Base-by-base conservation (phyloP, 1,140 invertebrate genomes). In the Spodoptera frugiperda region DNA sequence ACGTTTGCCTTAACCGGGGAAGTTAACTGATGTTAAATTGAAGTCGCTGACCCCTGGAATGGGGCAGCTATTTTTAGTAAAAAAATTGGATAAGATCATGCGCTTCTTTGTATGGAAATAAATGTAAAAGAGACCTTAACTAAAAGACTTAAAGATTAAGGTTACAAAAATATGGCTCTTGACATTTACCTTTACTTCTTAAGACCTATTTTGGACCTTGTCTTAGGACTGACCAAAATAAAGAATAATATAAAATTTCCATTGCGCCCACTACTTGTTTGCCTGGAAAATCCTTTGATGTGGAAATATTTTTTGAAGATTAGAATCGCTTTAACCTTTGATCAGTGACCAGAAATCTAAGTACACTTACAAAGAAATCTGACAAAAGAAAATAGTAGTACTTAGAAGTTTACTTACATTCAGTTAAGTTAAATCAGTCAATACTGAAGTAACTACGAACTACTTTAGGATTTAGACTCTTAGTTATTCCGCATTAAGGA, bases 1-100 rank as follows among this genome's bases (percentile, higher is more conserved):
- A 30, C 48, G 19, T 44, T 68, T 17, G 30, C 12, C 57, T 61
- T 61, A 0, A 68, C 61, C 17, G 44, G 17, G 46, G 3, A 63
- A 63, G 54, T 25, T 55, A 55, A 55, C 54, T 21, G 25, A 15
- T 63, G 48, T 53, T 68, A 53, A 68, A 44, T 61, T 9, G 57
- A 61, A 10, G n/a, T 39, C 39, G 30, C 17, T 25, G 44, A 48
- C 61, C 44, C 17, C 33, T 61, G 0, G 33, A 9, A 3, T 17
- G 8, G 33, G 57, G 4, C 33, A 15, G 33, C 57, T 9, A 61
- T 17, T 12, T 61, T 39, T 6, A 1, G 3, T 39, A 1, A 39
- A 9, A 39, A 39, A 8, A 0, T 39, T n/a, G n/a, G 33, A 8
- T 39, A n/a, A n/a, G 33, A 39, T 39, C 33, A 39, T 39, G 25